Conservation (phyloP, 2,888 invertebrate species). For the Drosophila maculinotata region DNA sequence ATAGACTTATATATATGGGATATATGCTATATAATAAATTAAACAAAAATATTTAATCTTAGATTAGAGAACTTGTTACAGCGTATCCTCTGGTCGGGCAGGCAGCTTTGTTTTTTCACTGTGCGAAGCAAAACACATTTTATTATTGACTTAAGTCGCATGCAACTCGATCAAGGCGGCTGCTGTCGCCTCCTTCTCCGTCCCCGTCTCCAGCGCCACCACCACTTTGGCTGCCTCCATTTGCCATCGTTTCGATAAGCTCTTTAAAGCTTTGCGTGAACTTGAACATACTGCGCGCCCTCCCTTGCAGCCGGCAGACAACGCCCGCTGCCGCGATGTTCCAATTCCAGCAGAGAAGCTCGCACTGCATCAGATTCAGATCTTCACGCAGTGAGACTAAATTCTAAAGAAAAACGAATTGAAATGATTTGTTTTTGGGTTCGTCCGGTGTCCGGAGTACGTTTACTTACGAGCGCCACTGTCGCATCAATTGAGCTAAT, state of each 20-base stretch:
- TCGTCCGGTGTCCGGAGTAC: neutral
- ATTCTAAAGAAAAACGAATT: conserved; percentile 84
- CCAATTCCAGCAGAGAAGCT: conserved; percentile 86
- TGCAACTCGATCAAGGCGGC: conserved; percentile 38
- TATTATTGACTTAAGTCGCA: conserved; percentile 35
- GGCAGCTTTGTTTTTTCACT: conserved; percentile 18
- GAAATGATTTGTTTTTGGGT: neutral
- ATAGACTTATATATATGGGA: neutral
- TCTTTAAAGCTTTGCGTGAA: conserved; percentile 71
- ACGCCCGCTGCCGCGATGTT: conserved; percentile 82
- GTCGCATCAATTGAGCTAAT: conserved; percentile 88
- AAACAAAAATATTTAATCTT: too few species aligned
- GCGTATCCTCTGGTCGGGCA: conserved; percentile 13
- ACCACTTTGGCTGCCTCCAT: conserved; percentile 9
- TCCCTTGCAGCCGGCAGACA: conserved; percentile 76
- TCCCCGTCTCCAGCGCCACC: neutral
- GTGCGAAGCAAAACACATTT: conserved; percentile 39
- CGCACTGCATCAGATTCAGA: conserved; percentile 85
- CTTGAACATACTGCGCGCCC: conserved; percentile 75
- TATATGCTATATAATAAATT: neutral
- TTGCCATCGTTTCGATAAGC: conserved; percentile 51
- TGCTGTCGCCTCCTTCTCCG: conserved; percentile 2
- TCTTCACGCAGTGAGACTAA: conserved; percentile 86
- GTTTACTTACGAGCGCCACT: conserved; percentile 86
- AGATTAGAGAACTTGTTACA: neutral